Evolutionary conservation across 2,113 vertebrate genomes (phyloP).

Genomic region (Heterotilapia buettikoferi): DNA sequence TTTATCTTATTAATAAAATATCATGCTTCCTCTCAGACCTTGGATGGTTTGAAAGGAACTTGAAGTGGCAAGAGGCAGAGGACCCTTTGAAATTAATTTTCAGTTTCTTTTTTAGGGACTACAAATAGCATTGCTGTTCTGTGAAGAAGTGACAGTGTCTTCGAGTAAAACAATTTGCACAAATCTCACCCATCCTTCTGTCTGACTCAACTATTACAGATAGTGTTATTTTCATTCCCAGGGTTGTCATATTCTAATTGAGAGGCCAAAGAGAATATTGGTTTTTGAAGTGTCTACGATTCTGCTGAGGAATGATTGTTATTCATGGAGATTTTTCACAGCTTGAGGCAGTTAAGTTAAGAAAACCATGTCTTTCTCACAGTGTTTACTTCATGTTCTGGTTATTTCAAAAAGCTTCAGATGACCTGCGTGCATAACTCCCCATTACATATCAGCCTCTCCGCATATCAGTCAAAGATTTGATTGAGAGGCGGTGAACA

Average conservation of each 20-base stretch:
- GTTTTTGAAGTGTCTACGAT: background rate
- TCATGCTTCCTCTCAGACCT: background rate
- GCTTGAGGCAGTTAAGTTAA: background rate
- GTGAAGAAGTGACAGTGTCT: background rate
- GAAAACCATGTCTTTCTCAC: background rate
- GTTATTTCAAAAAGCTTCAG: background rate
- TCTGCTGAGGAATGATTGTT: background rate
- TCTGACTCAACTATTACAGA: background rate
- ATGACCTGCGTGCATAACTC: background rate
- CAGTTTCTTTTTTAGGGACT: background rate
- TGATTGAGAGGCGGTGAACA: background rate
- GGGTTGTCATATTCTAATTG: background rate
- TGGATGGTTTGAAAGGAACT: background rate
- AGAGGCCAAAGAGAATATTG: background rate
- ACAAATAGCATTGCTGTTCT: background rate
- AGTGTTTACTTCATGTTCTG: background rate
- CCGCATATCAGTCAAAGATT: background rate
- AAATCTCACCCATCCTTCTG: background rate
- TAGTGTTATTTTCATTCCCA: background rate
- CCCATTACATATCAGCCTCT: background rate
- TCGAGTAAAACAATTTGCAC: background rate
- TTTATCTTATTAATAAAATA: constrained; percentile 27
- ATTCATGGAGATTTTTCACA: background rate
- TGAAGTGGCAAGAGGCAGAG: background rate
- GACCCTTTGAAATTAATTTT: background rate